Base-by-base conservation (phyloP, 2,113 vertebrate genomes). In the Muscicapa adusta region DNA sequence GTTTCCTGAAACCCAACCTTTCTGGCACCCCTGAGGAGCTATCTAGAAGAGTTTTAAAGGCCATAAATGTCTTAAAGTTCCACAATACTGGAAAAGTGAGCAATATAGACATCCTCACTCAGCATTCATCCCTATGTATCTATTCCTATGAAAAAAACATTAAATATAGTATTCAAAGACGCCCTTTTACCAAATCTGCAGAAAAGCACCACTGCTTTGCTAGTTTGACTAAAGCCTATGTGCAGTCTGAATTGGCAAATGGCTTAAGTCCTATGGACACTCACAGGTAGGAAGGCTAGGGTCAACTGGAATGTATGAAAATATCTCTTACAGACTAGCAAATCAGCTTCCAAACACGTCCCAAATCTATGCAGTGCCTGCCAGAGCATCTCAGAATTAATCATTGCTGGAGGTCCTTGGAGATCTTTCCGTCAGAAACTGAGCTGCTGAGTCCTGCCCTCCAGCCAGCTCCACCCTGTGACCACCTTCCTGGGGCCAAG, bases 281-380 rank as follows among this genome's bases (percentile, higher is more conserved):
- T 65, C 8, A 40, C 24, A 60, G 34, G 47, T 45, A 76, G 29
- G 16, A 48, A 86, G 33, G 42, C 2, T 70, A 16, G 5, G 4
- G 11, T 29, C 67, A 45, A 61, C 2, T 1, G 2, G 63, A 77
- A 57, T 23, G 28, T 31, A 53, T 0, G 0, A 14, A 8, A 72
- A 12, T 80, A 79, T 28, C 10, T 48, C 50, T 34, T 54, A 54
- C 0, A 38, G 20, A 34, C 60, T 61, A 85, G 6, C 63, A 43
- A 63, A 80, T 77, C 38, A 62, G 58, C 45, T 65, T 90, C 54
- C 50, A 72, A 94, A 85, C 20, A 61, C 0, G 0, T 40, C n/a
- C 63, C n/a, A 14, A 62, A 78, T 50, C 6, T 17, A 58, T 18
- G 29, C 8, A 24, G 12, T 31, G 45, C 51, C 48, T 78, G 31